A percentile compares a stretch with the other conserved stretches of the same genome.
Evolutionary conservation across 2,797 vertebrate genomes (phyloP).

Genomic region (Megalops cyprinoides): DNA sequence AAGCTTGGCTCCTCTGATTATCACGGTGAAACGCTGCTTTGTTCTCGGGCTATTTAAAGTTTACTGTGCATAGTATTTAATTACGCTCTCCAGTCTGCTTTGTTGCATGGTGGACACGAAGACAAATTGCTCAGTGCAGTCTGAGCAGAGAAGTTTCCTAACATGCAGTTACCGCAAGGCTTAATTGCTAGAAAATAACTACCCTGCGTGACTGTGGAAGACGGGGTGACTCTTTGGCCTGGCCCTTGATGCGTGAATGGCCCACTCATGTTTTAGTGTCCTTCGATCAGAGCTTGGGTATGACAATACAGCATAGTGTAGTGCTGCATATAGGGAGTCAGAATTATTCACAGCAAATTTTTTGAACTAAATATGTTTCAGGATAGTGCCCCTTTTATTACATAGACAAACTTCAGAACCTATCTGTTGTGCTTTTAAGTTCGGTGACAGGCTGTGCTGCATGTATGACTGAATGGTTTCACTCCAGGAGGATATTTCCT

Average conservation of each 20-base stretch:
- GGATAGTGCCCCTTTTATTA: background rate
- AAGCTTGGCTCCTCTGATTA: background rate
- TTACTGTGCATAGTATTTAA: background rate
- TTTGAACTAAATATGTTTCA: no score
- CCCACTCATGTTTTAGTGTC: background rate
- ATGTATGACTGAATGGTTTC: background rate
- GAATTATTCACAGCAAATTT: no score
- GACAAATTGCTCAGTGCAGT: background rate
- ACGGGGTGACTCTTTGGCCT: background rate
- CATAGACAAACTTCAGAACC: no score
- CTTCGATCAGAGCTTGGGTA: background rate
- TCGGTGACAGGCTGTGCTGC: background rate
- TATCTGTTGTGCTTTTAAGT: background rate
- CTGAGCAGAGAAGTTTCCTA: background rate
- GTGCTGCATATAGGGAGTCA: no score
- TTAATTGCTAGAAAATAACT: constrained; percentile 6
- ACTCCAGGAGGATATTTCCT: background rate
- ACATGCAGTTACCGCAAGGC: background rate
- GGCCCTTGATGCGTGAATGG: background rate
- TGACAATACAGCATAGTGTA: background rate
- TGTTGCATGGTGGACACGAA: background rate
- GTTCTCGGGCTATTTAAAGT: background rate
- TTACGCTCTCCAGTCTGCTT: background rate
- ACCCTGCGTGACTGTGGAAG: background rate
- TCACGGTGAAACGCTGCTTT: background rate